Evolutionary conservation across 1,140 invertebrate species (phyloP).

Genomic region (Anastrepha obliqua): DNA sequence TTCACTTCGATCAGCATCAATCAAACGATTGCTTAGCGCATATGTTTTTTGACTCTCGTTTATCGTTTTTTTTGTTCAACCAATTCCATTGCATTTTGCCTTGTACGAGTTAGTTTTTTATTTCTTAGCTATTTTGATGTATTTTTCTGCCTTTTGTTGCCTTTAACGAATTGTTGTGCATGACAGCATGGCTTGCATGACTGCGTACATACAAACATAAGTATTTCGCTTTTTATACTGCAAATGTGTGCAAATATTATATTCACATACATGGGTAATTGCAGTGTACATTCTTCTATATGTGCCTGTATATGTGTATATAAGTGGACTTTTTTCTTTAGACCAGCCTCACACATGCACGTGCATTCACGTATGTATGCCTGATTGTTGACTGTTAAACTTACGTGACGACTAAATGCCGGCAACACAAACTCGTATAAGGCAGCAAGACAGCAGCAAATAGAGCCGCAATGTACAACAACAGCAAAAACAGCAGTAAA

Average conservation of each 20-base stretch:
- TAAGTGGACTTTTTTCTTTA: not conserved
- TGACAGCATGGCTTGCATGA: constrained; percentile 25
- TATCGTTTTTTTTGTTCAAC: too few relatives aligned
- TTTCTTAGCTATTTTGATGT: not conserved
- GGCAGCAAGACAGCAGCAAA: constrained; percentile 18
- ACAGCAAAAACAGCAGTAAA: not conserved
- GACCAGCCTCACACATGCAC: not conserved
- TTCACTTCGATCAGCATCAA: not conserved
- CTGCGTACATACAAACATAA: not conserved
- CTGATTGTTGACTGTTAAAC: not conserved
- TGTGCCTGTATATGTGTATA: not conserved
- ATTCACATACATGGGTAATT: constrained; percentile 9
- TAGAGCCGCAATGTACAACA: constrained; percentile 29
- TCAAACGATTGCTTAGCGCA: not conserved
- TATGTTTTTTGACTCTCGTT: not conserved
- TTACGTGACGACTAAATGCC: constrained; percentile 51
- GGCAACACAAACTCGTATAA: constrained; percentile 19
- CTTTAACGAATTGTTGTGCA: not conserved
- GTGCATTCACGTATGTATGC: not conserved
- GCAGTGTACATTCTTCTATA: not conserved
- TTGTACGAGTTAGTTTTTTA: not conserved
- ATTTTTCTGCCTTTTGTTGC: not conserved
- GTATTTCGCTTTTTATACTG: too few relatives aligned
- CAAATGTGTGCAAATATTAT: not conserved
- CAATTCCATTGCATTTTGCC: too few relatives aligned